Conservation (phyloP, 2,888 invertebrate genomes). For the Lordiphosa andalusiaca region DNA sequence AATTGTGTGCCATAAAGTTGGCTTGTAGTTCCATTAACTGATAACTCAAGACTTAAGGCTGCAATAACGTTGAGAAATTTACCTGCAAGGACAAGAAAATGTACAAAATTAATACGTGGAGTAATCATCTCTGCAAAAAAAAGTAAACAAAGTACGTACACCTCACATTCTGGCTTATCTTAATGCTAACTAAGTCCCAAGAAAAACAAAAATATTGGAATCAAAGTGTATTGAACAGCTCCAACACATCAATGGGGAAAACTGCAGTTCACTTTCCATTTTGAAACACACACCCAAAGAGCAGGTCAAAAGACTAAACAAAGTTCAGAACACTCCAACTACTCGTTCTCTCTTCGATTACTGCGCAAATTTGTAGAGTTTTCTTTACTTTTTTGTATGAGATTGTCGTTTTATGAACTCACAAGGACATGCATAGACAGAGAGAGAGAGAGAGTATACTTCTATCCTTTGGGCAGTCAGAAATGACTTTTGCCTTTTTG, state of each 20-base stretch:
- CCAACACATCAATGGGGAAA: constrained; percentile 13
- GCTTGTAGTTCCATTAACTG: constrained; percentile 24
- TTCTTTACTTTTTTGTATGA: constrained; percentile 26
- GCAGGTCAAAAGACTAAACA: constrained; percentile 43
- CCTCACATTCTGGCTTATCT: not conserved
- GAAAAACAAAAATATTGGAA: not conserved
- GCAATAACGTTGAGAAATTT: constrained; percentile 3
- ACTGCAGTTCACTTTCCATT: constrained; percentile 33
- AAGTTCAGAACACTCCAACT: constrained; percentile 26
- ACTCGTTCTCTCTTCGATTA: constrained; percentile 23
- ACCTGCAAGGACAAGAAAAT: constrained; percentile 17
- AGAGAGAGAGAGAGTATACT: constrained; percentile 10
- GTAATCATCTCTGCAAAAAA: not conserved
- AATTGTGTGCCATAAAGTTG: constrained; percentile 8
- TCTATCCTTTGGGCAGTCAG: constrained; percentile 7
- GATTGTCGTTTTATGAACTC: constrained; percentile 63
- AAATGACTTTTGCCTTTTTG: constrained; percentile 73
- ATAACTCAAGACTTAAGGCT: constrained; percentile 16
- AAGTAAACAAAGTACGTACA: not conserved
- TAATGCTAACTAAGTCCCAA: not conserved
- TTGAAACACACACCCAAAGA: constrained; percentile 9
- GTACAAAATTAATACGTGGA: not conserved
- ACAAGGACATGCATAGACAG: constrained; percentile 43
- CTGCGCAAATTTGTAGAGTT: constrained; percentile 35
- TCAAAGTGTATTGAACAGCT: not conserved